Conservation (phyloP, 2,888 invertebrate genomes). For the Eledona agricola region DNA sequence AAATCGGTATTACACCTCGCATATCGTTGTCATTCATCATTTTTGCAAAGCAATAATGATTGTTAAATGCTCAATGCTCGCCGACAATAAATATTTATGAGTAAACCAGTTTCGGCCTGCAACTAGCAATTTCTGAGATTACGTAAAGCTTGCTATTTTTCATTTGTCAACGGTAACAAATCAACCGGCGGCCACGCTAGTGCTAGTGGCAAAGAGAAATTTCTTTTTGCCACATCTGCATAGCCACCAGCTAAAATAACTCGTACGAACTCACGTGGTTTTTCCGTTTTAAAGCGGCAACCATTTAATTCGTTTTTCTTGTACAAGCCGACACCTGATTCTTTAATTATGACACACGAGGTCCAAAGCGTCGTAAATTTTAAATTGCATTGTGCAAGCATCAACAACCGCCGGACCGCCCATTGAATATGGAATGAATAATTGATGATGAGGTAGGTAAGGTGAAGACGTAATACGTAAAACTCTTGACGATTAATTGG, state of each 20-base stretch:
- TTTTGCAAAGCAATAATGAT: neutral
- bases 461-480: too few relatives aligned
- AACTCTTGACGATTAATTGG: too few relatives aligned
- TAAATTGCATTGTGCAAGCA: too few relatives aligned
- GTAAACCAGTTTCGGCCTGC: conserved; percentile 8
- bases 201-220: conserved; percentile 21
- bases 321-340: too few relatives aligned
- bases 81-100: conserved; percentile 12
- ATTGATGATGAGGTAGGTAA: too few relatives aligned
- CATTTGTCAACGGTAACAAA: conserved; percentile 7
- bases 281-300: too few relatives aligned
- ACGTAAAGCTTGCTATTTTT: conserved; percentile 13
- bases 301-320: too few relatives aligned
- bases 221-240: conserved; percentile 22
- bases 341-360: too few relatives aligned
- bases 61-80: conserved; percentile 10
- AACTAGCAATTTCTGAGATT: conserved; percentile 12
- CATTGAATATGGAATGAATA: too few relatives aligned
- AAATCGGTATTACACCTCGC: conserved; percentile 1
- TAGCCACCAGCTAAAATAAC: conserved; percentile 11
- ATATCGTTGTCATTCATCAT: neutral
- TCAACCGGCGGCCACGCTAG: conserved; percentile 1
- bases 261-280: conserved; percentile 3
- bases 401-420: too few relatives aligned
- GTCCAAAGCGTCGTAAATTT: too few relatives aligned